Base-by-base conservation (phyloP, 1,140 invertebrate species). In the Drosophila nannoptera region DNA sequence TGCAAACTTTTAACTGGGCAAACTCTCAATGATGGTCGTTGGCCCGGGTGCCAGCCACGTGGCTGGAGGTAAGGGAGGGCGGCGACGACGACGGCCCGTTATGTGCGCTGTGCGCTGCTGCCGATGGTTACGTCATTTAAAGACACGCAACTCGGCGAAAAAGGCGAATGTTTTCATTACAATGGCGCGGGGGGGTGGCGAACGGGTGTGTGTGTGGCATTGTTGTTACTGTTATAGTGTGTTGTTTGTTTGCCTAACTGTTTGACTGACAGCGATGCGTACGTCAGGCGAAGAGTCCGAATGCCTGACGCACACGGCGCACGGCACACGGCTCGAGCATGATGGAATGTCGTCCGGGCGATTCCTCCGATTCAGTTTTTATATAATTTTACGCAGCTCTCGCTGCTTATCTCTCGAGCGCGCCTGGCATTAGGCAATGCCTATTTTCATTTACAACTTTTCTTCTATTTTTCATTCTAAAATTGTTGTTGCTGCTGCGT, bases 151-250 rank as follows among this genome's bases (percentile, higher is more conserved):
- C 53, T 69, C 33, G 38, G 46, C 46, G 35, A 46, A 42, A 22
- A 64, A 83, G 61, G 63, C 75, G 65, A 78, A 77, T 78, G 76
- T 83, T 82, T 82, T 83, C 69, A 82, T 82, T 78, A 42, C 40
- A 72, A 72, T 55, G 62, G 65, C 59, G 48, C 38, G 11, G 45
- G 12, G 7, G 43, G 36, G 16, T 65, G 38, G 49, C 14, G 16
- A 38, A n/a, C n/a, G 38, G 68, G 53, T 45, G 45, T 72, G 54
- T 14, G 32, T 40, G 54, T 65, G 58, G 56, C 49, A 55, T 54
- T 65, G 75, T 53, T 60, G 50, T 9, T 55, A 12, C 32, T 53
- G 50, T 38, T 53, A 11, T 62, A 33, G 16, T 35, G 38, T 62
- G 16, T 29, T 43, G 38, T 52, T 69, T 61, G 66, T 16, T 75